Percentiles rank a stretch among this genome's conserved stretches.
Evolutionary conservation across 2,113 vertebrate genomes (phyloP).

Genomic region (Collichthys lucidus): DNA sequence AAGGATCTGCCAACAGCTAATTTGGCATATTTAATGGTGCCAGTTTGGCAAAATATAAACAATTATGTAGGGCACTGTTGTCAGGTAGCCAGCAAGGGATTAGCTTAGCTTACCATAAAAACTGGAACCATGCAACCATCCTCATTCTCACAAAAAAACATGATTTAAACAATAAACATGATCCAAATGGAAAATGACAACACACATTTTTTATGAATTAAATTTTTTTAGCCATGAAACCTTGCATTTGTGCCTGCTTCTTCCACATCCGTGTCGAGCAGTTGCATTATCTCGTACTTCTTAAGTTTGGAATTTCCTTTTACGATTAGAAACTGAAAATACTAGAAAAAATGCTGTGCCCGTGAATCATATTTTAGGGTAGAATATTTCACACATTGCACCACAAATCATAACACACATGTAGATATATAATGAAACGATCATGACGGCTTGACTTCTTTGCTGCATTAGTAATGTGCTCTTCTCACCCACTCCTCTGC

Average conservation of each 20-base stretch:
- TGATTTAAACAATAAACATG: neutral
- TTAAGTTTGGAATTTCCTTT: neutral
- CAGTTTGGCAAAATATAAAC: neutral
- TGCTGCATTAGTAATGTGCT: neutral
- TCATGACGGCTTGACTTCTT: neutral
- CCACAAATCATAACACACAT: neutral
- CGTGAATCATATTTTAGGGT: neutral
- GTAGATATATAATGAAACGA: neutral
- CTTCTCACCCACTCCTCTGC: neutral
- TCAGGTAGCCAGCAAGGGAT: neutral
- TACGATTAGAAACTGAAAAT: neutral
- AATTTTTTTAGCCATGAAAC: neutral
- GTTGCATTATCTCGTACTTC: neutral
- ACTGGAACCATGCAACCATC: neutral
- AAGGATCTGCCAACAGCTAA: neutral
- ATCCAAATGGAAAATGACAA: neutral
- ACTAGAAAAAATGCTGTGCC: too few species aligned
- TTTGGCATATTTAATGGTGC: neutral
- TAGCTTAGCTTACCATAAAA: neutral
- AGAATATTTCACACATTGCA: neutral
- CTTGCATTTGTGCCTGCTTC: neutral
- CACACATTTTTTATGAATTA: neutral
- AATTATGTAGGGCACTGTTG: neutral
- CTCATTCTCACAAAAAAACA: neutral
- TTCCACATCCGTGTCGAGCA: neutral